These are phyloP conservation scores for Gila robusta DNA, from an alignment of 2,797 vertebrate species.

Conservation along the genomic window DNA sequence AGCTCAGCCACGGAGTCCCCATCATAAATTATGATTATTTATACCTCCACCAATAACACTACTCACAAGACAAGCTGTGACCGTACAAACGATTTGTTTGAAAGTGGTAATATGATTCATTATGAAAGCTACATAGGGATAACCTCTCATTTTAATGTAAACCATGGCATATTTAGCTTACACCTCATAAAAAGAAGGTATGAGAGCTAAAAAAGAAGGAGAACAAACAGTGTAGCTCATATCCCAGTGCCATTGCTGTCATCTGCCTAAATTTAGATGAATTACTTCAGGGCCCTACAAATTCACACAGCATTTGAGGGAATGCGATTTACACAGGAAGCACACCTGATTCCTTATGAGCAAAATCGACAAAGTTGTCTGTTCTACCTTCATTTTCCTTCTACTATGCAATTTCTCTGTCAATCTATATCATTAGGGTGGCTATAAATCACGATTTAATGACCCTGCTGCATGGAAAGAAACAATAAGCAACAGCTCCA, in stretches of 20 bases:
- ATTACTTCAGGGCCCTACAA: constrained; percentile 40
- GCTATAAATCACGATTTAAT: constrained; percentile 54
- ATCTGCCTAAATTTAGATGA: constrained; percentile 53
- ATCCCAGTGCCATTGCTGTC: constrained; percentile 20
- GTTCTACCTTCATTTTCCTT: constrained; percentile 8
- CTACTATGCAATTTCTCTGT: constrained; percentile 27
- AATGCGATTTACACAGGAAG: constrained; percentile 51
- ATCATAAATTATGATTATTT: constrained; percentile 51
- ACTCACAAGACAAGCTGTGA: constrained; percentile 21
- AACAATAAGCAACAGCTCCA: constrained; percentile 39
- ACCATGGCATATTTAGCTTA: not conserved
- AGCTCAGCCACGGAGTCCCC: constrained; percentile 3
- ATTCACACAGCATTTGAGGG: constrained; percentile 48
- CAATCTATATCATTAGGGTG: constrained; percentile 36
- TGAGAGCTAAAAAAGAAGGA: not conserved
- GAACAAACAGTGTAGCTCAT: constrained; percentile 9
- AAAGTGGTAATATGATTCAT: constrained; percentile 25
- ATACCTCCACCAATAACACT: constrained; percentile 45
- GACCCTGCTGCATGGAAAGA: constrained; percentile 15
- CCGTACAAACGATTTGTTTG: not conserved
- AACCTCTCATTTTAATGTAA: constrained; percentile 24
- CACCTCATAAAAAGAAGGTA: not conserved
- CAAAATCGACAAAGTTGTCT: constrained; percentile 18
- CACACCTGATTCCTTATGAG: constrained; percentile 42
- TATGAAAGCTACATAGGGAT: not conserved